Percentiles rank a stretch among this genome's conserved stretches.
Conservation (phyloP, 2,797 vertebrate genomes). For the Thripadectes ignobilis region DNA sequence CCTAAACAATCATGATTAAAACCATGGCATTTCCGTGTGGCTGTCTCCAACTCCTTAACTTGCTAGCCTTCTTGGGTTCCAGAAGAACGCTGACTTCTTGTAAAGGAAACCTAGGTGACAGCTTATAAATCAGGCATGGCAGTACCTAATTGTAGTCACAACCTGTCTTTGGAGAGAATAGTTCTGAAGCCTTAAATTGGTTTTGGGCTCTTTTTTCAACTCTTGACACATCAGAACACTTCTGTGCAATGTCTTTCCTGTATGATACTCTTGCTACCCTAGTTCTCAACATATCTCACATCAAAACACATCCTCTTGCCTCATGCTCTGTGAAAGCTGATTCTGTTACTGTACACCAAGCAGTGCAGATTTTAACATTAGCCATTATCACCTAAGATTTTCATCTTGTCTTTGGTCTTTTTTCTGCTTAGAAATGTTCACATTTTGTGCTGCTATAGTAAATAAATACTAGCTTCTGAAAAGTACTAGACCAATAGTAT, state of each 20-base stretch:
- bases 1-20: background rate
- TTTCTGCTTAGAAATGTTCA: background rate
- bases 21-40: background rate
- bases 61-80: background rate
- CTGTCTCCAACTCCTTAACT: background rate
- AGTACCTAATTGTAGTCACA: background rate
- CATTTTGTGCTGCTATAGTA: background rate
- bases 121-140: background rate
- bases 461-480: background rate
- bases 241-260: background rate
- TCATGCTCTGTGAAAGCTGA: background rate
- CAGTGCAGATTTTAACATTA: background rate
- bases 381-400: background rate
- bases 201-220: background rate
- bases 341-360: background rate
- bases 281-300: background rate
- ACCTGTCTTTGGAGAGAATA: background rate
- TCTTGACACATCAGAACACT: background rate
- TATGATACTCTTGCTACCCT: background rate
- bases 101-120: background rate
- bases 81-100: background rate
- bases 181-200: background rate
- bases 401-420: slow-evolving; percentile 2
- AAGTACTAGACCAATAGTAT: background rate
- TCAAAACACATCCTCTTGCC: background rate